These are phyloP conservation scores for Archilochus colubris DNA, from an alignment of 2,113 vertebrate genomes.

Conservation along the genomic window DNA sequence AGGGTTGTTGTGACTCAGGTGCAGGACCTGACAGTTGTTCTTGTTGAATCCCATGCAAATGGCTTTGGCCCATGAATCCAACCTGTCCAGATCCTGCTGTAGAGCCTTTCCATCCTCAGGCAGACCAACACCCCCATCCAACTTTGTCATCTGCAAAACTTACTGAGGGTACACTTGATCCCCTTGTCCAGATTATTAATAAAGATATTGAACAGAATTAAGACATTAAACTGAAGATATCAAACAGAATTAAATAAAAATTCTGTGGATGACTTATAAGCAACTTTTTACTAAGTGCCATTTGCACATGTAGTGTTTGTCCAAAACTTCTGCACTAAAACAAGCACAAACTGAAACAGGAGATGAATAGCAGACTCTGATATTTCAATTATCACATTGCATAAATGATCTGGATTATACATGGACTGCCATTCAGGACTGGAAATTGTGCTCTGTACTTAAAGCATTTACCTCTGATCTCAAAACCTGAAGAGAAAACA, in stretches of 20 bases:
- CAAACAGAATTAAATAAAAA: background rate
- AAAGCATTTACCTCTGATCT: background rate
- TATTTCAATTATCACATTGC: background rate
- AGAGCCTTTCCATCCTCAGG: too few species aligned
- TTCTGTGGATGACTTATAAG: background rate
- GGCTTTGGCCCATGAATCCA: too few species aligned
- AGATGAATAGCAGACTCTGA: background rate
- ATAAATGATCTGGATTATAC: background rate
- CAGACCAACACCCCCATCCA: too few species aligned
- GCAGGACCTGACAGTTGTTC: too few species aligned
- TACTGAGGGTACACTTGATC: too few species aligned
- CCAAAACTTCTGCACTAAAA: background rate
- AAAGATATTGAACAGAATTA: too few species aligned
- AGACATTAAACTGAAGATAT: too few species aligned
- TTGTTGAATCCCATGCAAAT: too few species aligned
- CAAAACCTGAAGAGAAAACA: background rate
- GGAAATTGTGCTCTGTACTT: background rate
- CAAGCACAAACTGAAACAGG: background rate
- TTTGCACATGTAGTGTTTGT: background rate
- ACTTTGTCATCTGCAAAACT: too few species aligned
- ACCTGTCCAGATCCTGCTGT: too few species aligned
- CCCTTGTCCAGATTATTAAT: too few species aligned
- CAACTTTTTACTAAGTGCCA: background rate
- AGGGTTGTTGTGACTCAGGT: too few species aligned
- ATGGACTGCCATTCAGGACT: background rate